Evolutionary conservation across 2,888 invertebrate species (phyloP), one percentile per base, ranked within the genome.

Genomic region (Diloba caeruleocephala): DNA sequence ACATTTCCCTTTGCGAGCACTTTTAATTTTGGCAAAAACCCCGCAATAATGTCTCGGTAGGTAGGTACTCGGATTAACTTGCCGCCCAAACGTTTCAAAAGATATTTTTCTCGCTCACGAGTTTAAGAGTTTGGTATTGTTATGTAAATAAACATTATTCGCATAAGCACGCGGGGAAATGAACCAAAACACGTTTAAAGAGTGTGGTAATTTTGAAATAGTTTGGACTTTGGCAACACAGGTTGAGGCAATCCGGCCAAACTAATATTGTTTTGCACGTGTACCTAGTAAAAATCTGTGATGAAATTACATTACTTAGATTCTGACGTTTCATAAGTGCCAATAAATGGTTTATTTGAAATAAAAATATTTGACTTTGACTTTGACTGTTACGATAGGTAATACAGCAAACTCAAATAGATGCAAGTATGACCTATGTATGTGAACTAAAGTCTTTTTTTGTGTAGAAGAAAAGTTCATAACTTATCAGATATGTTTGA

Each of bases 11-110:
- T 53, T 44, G 52, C 21, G 3, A 38, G 33, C 23, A n/a, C 21
- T 65, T 62, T 65, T 54, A 56, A 54, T 56, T 72, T 53, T 38
- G 49, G 17, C 41, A 48, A 53, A 58, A 52, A 59, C 41, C 10
- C 36, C 36, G 45, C 33, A 31, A 29, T 66, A 51, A 57, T 46
- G 67, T 32, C 29, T 46, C 9, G 29, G 39, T 25, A n/a, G 49
- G 56, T 12, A n/a, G 45, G 51, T 12, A 25, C 36, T 48, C 26
- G 60, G 43, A 61, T 67, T 56, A 62, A 45, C 63, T 36, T 33
- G 52, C 46, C 68, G 56, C 41, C 51, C 45, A 23, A 15, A 21
- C 48, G 36, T 48, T 71, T 55, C 15, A 32, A 48, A 48, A 61
- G 25, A 46, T n/a, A 23, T 8, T 51, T 17, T 33, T 58, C 50